Evolutionary conservation across 2,888 invertebrate genomes (phyloP), one percentile per base, ranked within the genome.

Genomic region (Epinotia bilunana): DNA sequence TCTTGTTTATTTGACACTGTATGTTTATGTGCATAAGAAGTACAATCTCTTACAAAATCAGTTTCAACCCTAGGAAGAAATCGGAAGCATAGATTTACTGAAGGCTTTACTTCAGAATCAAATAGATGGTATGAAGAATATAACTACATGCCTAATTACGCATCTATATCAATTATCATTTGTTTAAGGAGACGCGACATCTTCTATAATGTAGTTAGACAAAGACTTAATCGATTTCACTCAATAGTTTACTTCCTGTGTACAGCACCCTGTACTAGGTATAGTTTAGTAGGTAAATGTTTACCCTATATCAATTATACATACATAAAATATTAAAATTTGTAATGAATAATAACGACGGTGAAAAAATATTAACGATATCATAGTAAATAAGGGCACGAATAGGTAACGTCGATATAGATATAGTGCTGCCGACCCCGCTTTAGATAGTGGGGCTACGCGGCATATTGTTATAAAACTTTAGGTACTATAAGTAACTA

Each of bases 401-500:
- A 64, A 43, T 72, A 72, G 67, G 72, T 72, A 75, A 72, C 67
- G 61, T 75, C 65, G 68, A 73, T 67, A 71, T 49, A 49, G 62
- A 69, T n/a, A 57, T 49, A 70, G 60, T 64, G 70, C 39, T n/a
- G 70, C 65, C 65, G 67, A 46, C 72, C 43, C 46, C 49, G 72
- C 67, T 61, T 65, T 75, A 75, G 61, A 65, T 20, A 62, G n/a
- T 16, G 20, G 53, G 65, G 67, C 39, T 75, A 65, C 55, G 57
- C 75, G 72, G 61, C 61, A 61, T 75, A 65, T 55, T 49, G 67
- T 73, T 77, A 76, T 76, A 77, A 76, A 76, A 77, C 57, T 76
- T 76, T 81, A 74, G 46, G 80, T 80, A 78, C 80, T 82, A 78
- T 82, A 82, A 86, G 86, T 87, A 81, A 79, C 84, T 92, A 92